Evolutionary conservation across 2,888 invertebrate genomes (phyloP).

Genomic region (Pediacus dermestoides): DNA sequence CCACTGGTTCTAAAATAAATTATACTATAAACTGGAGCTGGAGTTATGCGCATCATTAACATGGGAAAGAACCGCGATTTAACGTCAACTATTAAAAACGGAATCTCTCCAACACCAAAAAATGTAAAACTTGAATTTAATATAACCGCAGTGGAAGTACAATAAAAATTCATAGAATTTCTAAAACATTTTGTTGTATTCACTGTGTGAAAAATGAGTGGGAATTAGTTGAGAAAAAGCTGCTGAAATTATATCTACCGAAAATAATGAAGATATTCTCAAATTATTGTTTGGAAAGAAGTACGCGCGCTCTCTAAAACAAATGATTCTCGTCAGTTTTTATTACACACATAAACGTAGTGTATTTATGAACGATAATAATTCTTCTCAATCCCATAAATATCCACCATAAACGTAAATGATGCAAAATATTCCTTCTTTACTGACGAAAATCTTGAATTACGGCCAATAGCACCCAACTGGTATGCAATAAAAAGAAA

Average conservation of each 20-base stretch:
- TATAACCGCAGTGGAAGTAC: too few species aligned
- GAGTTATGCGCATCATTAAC: too few species aligned
- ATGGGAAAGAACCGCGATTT: too few species aligned
- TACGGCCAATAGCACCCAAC: slow-evolving; percentile 12
- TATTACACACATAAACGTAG: slow-evolving; percentile 11
- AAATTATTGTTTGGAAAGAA: slow-evolving; percentile 11
- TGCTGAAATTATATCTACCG: slow-evolving; percentile 15
- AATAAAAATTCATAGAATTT: slow-evolving; percentile 18
- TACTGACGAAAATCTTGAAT: slow-evolving; percentile 11
- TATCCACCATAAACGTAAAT: slow-evolving; percentile 18
- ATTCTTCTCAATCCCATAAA: slow-evolving; percentile 19
- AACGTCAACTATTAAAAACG: too few species aligned
- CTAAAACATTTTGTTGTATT: slow-evolving; percentile 17
- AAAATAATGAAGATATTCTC: slow-evolving; percentile 16
- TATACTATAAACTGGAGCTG: too few species aligned
- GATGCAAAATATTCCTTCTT: slow-evolving; percentile 17
- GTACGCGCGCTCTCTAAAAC: slow-evolving; percentile 5
- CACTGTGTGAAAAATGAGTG: slow-evolving; percentile 13
- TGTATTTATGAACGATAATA: slow-evolving; percentile 21
- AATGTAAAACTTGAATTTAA: too few species aligned
- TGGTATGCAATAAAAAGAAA: slow-evolving; percentile 5
- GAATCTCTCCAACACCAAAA: too few species aligned
- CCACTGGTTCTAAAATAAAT: too few species aligned
- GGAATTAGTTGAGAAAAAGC: too few species aligned
- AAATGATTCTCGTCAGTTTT: slow-evolving; percentile 12